Evolutionary conservation across 2,888 invertebrate genomes (phyloP), one percentile per base, ranked within the genome.

Genomic region (Mellilla xanthometata): DNA sequence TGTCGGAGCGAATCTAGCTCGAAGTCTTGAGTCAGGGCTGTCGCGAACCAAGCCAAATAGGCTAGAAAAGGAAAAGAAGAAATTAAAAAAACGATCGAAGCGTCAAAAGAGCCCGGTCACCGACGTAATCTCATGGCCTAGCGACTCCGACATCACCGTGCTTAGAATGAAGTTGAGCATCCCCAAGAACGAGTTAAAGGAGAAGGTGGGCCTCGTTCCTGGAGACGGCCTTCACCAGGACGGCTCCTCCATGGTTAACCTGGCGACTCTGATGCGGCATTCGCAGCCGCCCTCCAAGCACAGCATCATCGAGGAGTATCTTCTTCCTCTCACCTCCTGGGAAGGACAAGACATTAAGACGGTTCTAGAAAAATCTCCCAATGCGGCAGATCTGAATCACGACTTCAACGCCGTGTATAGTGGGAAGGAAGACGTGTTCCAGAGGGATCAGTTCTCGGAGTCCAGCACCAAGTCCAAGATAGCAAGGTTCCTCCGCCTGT

Each of bases 91-190:
- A 51, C 65, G 68, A 9, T 55, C 57, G 1, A 77, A 74, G 52
- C 70, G 72, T 2, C 65, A 60, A 11, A 77, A 71, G 46, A 73
- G 66, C 50, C 73, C 70, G 26, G 35, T 73, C 4, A 65, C 76
- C 1, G 86, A 88, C 39, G 72, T 75, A 4, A 56, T 81, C 38
- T 83, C 91, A 8, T 91, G 91, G 82, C 90, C 90, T 1, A 92
- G 92, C 35, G 92, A 92, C 68, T 92, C 92, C 0, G 92, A 92
- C 63, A 87, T 92, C 40, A 92, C 92, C 0, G 88, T 92, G 2
- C 77, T 92, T 5, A 71, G 91, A 59, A 90, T 92, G 71, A 90
- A 91, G 60, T 67, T 73, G 42, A 76, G 57, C 55, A 62, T 70
- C 57, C 71, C 69, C n/a, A 68, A 64, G 3, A 74, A 63, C 39